Evolutionary conservation across 2,888 invertebrate genomes (phyloP).

Genomic region (Prosopocoilus inquinatus): DNA sequence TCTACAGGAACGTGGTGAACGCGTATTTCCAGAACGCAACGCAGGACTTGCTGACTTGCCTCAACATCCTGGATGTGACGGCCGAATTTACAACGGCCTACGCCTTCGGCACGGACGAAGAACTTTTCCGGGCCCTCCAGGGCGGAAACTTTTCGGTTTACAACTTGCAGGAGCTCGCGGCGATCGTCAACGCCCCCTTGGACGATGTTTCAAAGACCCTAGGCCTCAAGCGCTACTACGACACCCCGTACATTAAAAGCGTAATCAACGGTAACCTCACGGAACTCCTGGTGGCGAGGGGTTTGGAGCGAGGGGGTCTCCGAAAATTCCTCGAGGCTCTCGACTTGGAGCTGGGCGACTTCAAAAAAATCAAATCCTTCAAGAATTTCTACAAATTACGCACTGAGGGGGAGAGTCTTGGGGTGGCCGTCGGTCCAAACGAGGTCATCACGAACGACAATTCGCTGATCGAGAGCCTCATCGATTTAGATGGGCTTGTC

Average conservation of each 20-base stretch:
- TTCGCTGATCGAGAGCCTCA: slow-evolving; percentile 11
- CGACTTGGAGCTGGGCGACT: slow-evolving; percentile 6
- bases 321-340: slow-evolving; percentile 7
- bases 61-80: slow-evolving; percentile 16
- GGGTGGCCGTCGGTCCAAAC: slow-evolving; percentile 8
- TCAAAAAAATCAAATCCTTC: slow-evolving; percentile 12
- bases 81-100: slow-evolving; percentile 16
- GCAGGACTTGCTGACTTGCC: slow-evolving; percentile 10
- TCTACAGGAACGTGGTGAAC: slow-evolving; percentile 14
- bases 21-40: slow-evolving; percentile 15
- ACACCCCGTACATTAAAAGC: slow-evolving; percentile 4
- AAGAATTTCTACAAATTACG: slow-evolving; percentile 11
- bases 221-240: slow-evolving; percentile 11
- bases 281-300: not conserved
- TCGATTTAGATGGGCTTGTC: slow-evolving; percentile 12
- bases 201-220: slow-evolving; percentile 8
- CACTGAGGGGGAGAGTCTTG: slow-evolving; percentile 12
- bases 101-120: slow-evolving; percentile 19
- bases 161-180: slow-evolving; percentile 12
- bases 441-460: slow-evolving; percentile 19
- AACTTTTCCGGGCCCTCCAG: slow-evolving; percentile 15
- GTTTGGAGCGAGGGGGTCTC: slow-evolving; percentile 7
- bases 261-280: slow-evolving; percentile 9
- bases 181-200: slow-evolving; percentile 12
- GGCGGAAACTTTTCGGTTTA: slow-evolving; percentile 12